phyloP scores from a whole-genome alignment of 1,140 invertebrate genomes.

The Acromyrmex heyeri region DNA sequence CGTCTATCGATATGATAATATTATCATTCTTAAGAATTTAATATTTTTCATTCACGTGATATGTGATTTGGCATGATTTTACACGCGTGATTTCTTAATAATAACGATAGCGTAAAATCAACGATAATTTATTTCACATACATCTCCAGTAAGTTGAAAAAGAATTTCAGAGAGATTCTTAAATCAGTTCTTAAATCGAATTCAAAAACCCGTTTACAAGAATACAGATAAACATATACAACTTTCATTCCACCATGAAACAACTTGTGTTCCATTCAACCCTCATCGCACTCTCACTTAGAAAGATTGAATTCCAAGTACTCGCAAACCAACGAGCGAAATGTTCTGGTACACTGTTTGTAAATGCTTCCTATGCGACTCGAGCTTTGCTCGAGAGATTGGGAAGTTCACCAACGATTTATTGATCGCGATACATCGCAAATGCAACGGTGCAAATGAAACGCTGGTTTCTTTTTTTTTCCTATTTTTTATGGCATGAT shows the following conservation, averaged over 20 bases:
- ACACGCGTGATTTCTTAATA: neutral
- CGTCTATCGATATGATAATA: neutral
- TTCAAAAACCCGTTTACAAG: neutral
- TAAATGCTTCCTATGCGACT: constrained; percentile 30
- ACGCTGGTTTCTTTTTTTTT: constrained; percentile 3
- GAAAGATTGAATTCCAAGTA: constrained; percentile 68
- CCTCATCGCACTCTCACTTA: constrained; percentile 56
- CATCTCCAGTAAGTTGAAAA: neutral
- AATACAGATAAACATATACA: neutral
- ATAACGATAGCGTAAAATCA: neutral
- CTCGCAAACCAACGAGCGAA: constrained; percentile 47
- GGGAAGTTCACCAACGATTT: constrained; percentile 69
- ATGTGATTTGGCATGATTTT: neutral
- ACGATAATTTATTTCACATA: neutral
- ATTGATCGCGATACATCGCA: constrained; percentile 53
- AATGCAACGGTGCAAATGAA: constrained; percentile 35
- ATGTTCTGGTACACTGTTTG: constrained; percentile 47
- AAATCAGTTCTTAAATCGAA: constrained; percentile 25
- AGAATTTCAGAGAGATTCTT: constrained; percentile 2
- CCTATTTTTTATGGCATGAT: constrained; percentile 18
- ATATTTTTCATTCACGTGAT: neutral
- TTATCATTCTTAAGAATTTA: neutral
- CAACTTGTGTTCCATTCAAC: constrained; percentile 61
- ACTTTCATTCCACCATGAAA: constrained; percentile 39
- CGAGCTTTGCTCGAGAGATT: constrained; percentile 47